A percentile compares a stretch with the other conserved stretches of the same genome.
Evolutionary conservation across 1,140 invertebrate genomes (phyloP).

Genomic region (Cydia amplana): DNA sequence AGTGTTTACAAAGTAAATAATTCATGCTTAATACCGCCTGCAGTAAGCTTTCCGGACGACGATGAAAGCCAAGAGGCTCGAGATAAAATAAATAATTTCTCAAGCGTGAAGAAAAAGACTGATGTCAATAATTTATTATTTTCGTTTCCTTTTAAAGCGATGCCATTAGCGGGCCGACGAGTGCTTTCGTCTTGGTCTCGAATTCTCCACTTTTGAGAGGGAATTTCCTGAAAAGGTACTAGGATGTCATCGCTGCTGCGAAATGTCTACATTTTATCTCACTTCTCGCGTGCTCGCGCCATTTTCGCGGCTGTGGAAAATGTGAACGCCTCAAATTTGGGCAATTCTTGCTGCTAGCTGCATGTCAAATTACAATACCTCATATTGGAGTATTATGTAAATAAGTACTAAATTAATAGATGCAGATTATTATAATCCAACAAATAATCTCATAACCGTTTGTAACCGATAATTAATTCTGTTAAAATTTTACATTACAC

Average conservation of each 20-base stretch:
- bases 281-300: conserved; percentile 28
- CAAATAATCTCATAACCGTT: conserved; percentile 2
- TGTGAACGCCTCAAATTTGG: conserved; percentile 41
- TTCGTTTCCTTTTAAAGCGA: conserved; percentile 66
- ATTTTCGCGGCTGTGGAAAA: conserved; percentile 27
- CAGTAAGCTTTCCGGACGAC: conserved; percentile 48
- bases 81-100: conserved; percentile 58
- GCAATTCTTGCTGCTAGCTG: conserved; percentile 13
- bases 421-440: neutral
- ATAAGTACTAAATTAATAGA: neutral
- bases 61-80: conserved; percentile 31
- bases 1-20: conserved; percentile 28
- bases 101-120: conserved; percentile 56
- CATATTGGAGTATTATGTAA: neutral
- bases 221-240: conserved; percentile 47
- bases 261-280: conserved; percentile 55
- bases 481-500: conserved; percentile 21
- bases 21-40: conserved; percentile 33
- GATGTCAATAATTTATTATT: conserved; percentile 75
- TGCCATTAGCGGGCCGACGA: conserved; percentile 63
- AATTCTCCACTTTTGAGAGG: conserved; percentile 51
- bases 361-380: neutral
- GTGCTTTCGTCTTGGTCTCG: conserved; percentile 51
- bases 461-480: conserved; percentile 7
- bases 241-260: conserved; percentile 41